These are phyloP conservation scores for Halcyon chelicuti DNA, from an alignment of 2,797 vertebrate genomes.

Conservation along the genomic window DNA sequence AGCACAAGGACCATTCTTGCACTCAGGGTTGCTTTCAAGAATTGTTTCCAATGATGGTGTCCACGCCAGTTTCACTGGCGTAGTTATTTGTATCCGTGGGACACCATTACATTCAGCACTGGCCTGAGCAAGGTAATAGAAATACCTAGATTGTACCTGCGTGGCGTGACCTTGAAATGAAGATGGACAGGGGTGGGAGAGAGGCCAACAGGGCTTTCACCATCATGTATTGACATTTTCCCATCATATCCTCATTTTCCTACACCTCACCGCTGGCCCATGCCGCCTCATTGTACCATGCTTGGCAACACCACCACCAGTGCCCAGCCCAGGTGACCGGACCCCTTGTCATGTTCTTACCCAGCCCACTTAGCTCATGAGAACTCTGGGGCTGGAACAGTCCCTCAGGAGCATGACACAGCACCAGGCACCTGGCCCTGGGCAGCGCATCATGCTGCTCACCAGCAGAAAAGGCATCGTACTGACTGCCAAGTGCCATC, in stretches of 20 bases:
- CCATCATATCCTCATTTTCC: background rate
- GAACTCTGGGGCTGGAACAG: background rate
- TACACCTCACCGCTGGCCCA: background rate
- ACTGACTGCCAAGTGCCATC: background rate
- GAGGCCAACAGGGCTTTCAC: background rate
- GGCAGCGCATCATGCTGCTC: background rate
- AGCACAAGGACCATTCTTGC: too few species aligned
- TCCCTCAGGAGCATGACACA: accelerated
- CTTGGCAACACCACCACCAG: background rate
- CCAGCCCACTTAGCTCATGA: background rate
- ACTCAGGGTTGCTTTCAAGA: too few species aligned
- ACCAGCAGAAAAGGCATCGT: background rate
- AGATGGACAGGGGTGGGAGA: too few species aligned
- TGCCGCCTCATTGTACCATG: background rate
- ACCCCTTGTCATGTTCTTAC: background rate
- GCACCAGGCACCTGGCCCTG: too few species aligned
- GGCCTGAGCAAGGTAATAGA: background rate
- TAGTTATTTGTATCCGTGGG: background rate
- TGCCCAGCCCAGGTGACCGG: background rate
- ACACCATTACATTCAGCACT: background rate
- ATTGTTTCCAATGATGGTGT: too few species aligned
- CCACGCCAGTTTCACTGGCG: too few species aligned
- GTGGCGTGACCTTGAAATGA: background rate
- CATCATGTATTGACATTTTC: background rate
- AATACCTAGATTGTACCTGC: background rate